phyloP scores from a whole-genome alignment of 92 coral and sea anemone genomes.

The Parazoanthus atlanticus region DNA sequence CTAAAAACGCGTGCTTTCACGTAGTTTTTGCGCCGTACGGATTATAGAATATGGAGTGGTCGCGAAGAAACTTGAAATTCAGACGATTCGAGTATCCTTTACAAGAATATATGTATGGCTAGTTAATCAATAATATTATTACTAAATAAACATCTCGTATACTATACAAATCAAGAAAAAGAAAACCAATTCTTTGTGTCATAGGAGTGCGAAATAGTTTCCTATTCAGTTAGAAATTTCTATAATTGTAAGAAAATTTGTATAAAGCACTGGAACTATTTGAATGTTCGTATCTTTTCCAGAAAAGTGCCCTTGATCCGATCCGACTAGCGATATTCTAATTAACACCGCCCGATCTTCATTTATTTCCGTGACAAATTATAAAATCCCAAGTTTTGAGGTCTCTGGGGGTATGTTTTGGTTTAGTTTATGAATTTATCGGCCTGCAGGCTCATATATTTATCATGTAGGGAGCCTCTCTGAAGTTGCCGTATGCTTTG shows the following conservation, averaged over 20 bases:
- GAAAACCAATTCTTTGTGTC: background rate
- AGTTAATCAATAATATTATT: too few species aligned
- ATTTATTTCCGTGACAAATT: conserved; percentile 19
- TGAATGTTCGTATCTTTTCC: background rate
- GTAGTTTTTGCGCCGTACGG: too few species aligned
- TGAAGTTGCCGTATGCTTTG: background rate
- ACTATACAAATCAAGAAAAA: too few species aligned
- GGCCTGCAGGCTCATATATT: conserved; percentile 4
- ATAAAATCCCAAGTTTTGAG: background rate
- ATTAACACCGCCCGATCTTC: background rate
- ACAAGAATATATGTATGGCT: too few species aligned
- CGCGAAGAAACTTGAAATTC: too few species aligned
- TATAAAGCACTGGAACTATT: background rate
- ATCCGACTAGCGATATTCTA: conserved; percentile 28
- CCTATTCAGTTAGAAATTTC: background rate
- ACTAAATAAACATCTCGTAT: too few species aligned
- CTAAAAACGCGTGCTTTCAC: too few species aligned
- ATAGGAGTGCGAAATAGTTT: background rate
- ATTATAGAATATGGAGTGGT: too few species aligned
- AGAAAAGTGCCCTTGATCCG: background rate
- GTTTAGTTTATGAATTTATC: background rate
- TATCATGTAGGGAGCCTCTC: background rate
- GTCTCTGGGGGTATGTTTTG: background rate
- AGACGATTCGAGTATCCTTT: too few species aligned
- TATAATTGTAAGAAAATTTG: background rate